These are phyloP conservation scores for Prunella fulvescens DNA, from an alignment of 2,113 vertebrate species.

Conservation along the genomic window DNA sequence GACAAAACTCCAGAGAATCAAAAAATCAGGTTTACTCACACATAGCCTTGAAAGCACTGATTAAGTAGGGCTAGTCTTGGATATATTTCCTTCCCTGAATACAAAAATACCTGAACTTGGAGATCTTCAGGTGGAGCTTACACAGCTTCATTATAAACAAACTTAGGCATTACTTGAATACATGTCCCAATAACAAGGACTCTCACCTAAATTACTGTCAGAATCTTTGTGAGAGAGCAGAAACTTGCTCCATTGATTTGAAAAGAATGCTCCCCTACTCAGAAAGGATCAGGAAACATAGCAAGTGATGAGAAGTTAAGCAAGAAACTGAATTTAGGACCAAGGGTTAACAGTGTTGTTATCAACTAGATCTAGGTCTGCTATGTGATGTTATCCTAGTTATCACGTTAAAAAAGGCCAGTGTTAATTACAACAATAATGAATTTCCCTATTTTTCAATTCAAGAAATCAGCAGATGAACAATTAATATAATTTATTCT, in stretches of 20 bases:
- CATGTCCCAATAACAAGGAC: background rate
- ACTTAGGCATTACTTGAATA: background rate
- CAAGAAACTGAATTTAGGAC: background rate
- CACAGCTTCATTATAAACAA: background rate
- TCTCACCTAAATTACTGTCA: background rate
- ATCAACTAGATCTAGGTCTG: background rate
- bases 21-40: background rate
- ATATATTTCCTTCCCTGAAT: background rate
- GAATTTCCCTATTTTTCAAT: background rate
- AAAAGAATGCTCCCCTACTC: background rate
- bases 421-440: background rate
- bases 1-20: background rate
- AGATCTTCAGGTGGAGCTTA: background rate
- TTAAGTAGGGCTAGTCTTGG: background rate
- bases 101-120: background rate
- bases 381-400: background rate
- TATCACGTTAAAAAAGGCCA: background rate
- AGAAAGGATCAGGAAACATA: rapidly evolving
- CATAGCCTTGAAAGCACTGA: background rate
- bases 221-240: background rate
- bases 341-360: background rate
- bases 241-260: background rate
- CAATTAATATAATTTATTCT: background rate
- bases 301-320: background rate
- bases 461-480: background rate